phyloP scores from a whole-genome alignment of 2,797 vertebrate genomes.

The Gymnodraco acuticeps region DNA sequence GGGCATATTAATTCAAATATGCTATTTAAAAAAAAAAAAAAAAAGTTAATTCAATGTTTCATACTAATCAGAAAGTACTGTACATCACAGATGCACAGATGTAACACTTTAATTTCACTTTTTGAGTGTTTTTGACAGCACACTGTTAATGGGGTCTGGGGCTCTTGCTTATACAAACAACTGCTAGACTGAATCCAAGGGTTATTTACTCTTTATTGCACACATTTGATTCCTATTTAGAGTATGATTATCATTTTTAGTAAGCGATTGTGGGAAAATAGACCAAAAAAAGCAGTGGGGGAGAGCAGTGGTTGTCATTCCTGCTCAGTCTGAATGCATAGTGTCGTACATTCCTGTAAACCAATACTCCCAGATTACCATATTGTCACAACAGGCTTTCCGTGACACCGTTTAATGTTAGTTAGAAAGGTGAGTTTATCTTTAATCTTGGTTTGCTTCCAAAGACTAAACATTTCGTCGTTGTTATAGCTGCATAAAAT shows the following conservation, averaged over 20 bases:
- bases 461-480: neutral
- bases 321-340: neutral
- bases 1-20: neutral
- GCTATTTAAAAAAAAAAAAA: neutral
- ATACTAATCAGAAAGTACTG: neutral
- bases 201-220: neutral
- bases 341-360: conserved; percentile 45
- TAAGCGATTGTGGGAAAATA: neutral
- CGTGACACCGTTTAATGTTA: conserved; percentile 8
- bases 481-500: neutral
- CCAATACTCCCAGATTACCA: conserved; percentile 43
- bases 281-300: neutral
- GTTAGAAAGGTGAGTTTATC: neutral
- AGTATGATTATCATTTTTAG: too few relatives aligned
- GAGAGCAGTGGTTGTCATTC: neutral
- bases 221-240: neutral
- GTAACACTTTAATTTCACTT: too few relatives aligned
- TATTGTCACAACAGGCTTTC: neutral
- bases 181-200: neutral
- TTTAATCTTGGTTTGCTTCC: neutral
- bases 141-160: neutral
- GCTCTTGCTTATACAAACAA: neutral
- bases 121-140: neutral
- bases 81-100: too few relatives aligned
- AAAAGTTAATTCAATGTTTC: neutral